Base-by-base conservation (phyloP, 2,888 invertebrate genomes). In the Leuctra nigra region DNA sequence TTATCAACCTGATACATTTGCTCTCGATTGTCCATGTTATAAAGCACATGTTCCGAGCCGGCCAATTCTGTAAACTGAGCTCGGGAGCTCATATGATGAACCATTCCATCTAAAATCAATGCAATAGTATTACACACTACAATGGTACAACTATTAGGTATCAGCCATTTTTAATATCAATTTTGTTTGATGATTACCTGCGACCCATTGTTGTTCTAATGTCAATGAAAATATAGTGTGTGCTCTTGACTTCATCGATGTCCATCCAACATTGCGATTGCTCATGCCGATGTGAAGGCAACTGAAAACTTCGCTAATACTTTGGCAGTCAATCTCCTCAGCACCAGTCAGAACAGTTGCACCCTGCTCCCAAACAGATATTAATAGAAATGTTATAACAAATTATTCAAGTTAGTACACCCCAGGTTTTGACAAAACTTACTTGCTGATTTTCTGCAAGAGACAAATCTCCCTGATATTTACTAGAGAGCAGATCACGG, bases 141-240 rank as follows among this genome's bases (percentile, higher is more conserved):
- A 18, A 6, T 14, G 4, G 14, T 38, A 14, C 4, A 38, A 38
- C 6, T n/a, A 14, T 4, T 4, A 38, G 38, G 38, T 4, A 38
- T 38, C 6, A 14, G 38, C 14, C 14, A 38, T 4, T 29, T 29
- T 7, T 29, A 29, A 29, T 7, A 7, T 11, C 29, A 29, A 7
- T 29, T 36, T 36, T 39, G 16, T 18, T 20, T 20, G 4, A 13
- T 7, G 9, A 36, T 9, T 50, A 64, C 65, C 61, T 56, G 60
- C 54, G 11, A 54, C 76, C 84, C 84, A 86, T 63, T 85, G 83
- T 66, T 87, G 87, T 66, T 87, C 85, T 63, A 87, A 74, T 38
- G 85, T 84, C 0, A 87, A 75, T 2, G 86, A 86, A 62, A 87
- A 86, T 1, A 87, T 76, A 4, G 82, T 82, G 64, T 87, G 86